Base-by-base conservation (phyloP, 2,888 invertebrate genomes). In the Thumatha senex region DNA sequence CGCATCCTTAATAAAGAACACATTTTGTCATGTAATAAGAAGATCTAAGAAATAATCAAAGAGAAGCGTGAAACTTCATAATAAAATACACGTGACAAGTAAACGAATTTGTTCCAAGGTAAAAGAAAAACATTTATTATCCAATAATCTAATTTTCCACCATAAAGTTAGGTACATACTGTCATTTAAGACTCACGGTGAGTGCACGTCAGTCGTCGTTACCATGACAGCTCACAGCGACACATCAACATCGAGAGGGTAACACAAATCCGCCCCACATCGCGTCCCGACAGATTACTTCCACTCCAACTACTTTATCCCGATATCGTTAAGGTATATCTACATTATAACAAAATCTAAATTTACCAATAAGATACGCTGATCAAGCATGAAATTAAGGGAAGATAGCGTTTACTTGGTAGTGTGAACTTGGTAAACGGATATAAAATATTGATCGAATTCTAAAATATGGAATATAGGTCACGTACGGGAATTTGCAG, bases 261-360 rank as follows among this genome's bases (percentile, higher is more conserved):
- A 59, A 61, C 44, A 35, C 48, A 65, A 55, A 45, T 44, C 46
- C 60, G n/a, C 52, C 56, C 59, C 56, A 67, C 67, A 33, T 62
- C 63, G 43, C 67, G 84, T 87, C 88, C 82, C 82, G 70, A 64
- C 80, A 75, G 76, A 83, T 89, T 87, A 87, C 71, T 78, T 61
- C 73, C 89, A 76, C 79, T 66, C 74, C 85, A 76, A 58, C 76
- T 82, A 63, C 61, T 76, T 72, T 66, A 76, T 75, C 77, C 57
- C 64, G 61, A 52, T 55, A 56, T 51, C 61, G 68, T 56, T 61
- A 58, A 67, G 59, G 61, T 68, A 57, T 54, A 73, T 72, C 74
- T 76, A 80, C 75, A 79, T 77, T 80, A 74, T 80, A 73, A 76
- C 76, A 66, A 80, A 77, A 75, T 76, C 81, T 82, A 84, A 84